A percentile compares a stretch with the other conserved stretches of the same genome.
These are phyloP conservation scores for Minunthozetes semirufus DNA, from an alignment of 2,888 invertebrate species.

Conservation along the genomic window DNA sequence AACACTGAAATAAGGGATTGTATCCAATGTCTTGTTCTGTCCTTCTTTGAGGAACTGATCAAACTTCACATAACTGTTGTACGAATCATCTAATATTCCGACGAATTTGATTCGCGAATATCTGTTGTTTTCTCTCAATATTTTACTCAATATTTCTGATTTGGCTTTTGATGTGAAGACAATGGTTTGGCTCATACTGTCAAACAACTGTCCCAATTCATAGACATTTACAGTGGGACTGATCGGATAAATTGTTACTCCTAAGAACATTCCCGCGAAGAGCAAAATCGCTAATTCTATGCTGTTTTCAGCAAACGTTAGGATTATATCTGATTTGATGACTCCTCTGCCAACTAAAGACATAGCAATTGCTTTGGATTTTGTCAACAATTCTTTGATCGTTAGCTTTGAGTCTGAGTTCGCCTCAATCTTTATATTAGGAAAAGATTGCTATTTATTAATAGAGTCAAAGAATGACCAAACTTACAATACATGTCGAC, in stretches of 20 bases:
- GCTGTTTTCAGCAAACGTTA: conserved; percentile 13
- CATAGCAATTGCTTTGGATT: neutral
- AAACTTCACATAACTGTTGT: neutral
- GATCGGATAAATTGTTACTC: neutral
- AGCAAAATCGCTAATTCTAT: neutral
- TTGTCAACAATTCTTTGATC: neutral
- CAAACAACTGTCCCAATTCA: neutral
- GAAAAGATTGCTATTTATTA: no score
- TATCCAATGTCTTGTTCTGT: neutral
- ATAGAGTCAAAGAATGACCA: no score
- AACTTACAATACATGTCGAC: no score
- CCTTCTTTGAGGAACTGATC: neutral
- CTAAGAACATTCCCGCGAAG: conserved; percentile 3
- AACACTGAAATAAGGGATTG: neutral
- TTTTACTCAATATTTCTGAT: neutral
- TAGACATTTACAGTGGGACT: neutral
- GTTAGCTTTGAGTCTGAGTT: neutral
- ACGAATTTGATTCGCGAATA: neutral
- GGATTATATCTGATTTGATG: conserved; percentile 17
- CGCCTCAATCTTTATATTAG: neutral
- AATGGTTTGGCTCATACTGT: neutral
- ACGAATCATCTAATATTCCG: neutral
- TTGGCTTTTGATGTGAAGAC: neutral
- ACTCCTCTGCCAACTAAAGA: conserved; percentile 19
- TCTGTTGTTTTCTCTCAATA: neutral